Evolutionary conservation across 2,888 invertebrate genomes (phyloP).

Genomic region (Orchestes rusci): DNA sequence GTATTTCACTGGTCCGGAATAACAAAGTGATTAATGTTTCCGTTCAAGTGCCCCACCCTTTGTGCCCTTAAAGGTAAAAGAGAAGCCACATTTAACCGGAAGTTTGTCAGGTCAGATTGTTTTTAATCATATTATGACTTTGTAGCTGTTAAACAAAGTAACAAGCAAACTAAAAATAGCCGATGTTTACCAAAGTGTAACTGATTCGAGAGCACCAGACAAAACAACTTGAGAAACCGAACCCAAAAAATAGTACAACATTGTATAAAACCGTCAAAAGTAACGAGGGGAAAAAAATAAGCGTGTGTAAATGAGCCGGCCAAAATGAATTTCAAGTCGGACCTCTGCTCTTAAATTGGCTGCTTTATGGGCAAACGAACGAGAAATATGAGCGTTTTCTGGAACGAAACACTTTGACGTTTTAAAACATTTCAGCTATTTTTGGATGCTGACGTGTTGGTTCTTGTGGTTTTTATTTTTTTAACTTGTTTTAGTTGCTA

Average conservation of each 20-base stretch:
- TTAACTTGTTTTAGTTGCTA: no score
- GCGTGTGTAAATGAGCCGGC: conserved; percentile 12
- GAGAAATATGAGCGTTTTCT: conserved; percentile 21
- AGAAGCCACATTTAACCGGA: no score
- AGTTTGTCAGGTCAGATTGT: no score
- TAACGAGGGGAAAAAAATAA: conserved; percentile 20
- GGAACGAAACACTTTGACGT: conserved; percentile 29
- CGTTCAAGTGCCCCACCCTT: conserved; percentile 13
- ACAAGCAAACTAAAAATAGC: no score
- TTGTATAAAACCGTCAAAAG: conserved; percentile 20
- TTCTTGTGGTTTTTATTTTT: no score
- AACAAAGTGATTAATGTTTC: conserved; percentile 12
- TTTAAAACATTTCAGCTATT: conserved; percentile 34
- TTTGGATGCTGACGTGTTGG: conserved; percentile 23
- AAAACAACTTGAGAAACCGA: conserved; percentile 5
- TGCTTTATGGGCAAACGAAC: conserved; percentile 16
- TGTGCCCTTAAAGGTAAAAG: conserved; percentile 7
- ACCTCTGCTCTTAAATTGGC: conserved; percentile 18
- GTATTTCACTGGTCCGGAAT: no score
- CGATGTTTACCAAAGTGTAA: no score
- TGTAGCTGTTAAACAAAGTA: no score
- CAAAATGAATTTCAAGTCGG: conserved; percentile 19
- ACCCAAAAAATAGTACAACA: conserved; percentile 13
- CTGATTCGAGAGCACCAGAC: conserved; percentile 1
- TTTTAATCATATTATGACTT: no score